Conservation (phyloP, 2,888 invertebrate species). For the Ophonus ardosiacus region DNA sequence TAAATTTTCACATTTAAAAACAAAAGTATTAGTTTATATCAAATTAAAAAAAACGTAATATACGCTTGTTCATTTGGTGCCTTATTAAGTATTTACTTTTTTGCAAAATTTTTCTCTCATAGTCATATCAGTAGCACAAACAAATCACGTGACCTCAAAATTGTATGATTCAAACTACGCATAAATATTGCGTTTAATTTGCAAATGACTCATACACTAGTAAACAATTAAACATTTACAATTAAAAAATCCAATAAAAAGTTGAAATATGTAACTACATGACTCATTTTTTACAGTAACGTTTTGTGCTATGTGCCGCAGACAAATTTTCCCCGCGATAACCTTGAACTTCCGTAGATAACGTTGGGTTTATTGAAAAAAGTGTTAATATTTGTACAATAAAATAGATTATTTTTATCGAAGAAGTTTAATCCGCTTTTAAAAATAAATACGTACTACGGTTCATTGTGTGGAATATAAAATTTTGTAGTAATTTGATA, state of each 20-base stretch:
- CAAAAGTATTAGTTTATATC: too few species aligned
- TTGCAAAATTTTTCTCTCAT: not conserved
- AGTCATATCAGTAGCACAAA: not conserved
- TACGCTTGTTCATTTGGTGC: not conserved
- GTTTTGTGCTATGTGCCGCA: not conserved
- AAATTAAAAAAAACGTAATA: not conserved
- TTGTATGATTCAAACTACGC: constrained; percentile 8
- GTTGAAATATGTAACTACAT: not conserved
- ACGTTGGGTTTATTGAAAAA: constrained; percentile 1
- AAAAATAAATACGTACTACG: not conserved
- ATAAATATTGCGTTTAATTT: constrained; percentile 28
- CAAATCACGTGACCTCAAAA: not conserved
- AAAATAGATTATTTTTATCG: constrained; percentile 32
- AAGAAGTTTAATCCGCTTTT: not conserved
- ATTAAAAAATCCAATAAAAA: constrained; percentile 4
- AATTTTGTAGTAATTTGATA: not conserved
- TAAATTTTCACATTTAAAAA: too few species aligned
- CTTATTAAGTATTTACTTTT: not conserved
- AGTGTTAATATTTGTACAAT: constrained; percentile 31
- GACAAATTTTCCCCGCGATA: not conserved
- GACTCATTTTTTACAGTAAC: not conserved
- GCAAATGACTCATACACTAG: constrained; percentile 3
- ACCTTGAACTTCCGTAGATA: not conserved
- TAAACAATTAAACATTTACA: constrained; percentile 29
- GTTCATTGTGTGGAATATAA: not conserved